A percentile compares a stretch with the other conserved stretches of the same genome.
Evolutionary conservation across 2,113 vertebrate genomes (phyloP).

Genomic region (Eretmochelys imbricata): DNA sequence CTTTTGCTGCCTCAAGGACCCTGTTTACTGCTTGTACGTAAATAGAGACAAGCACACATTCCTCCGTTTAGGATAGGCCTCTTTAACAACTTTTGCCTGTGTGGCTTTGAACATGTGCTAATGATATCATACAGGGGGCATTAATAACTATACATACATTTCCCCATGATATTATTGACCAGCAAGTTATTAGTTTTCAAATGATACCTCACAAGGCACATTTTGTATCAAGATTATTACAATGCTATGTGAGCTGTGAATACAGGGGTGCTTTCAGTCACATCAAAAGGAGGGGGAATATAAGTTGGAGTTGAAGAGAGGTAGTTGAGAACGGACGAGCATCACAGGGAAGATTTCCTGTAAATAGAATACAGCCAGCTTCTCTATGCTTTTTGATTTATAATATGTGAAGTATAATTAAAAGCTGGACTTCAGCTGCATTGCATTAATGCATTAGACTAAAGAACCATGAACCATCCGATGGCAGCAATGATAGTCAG

Average conservation of each 20-base stretch:
- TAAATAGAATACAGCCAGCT: neutral
- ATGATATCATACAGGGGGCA: neutral
- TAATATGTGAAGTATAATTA: neutral
- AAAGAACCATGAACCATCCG: neutral
- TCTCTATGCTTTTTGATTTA: neutral
- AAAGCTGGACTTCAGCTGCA: neutral
- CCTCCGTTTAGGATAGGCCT: neutral
- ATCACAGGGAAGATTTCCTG: neutral
- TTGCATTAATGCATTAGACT: neutral
- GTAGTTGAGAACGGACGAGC: neutral
- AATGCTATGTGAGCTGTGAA: neutral
- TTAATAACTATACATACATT: neutral
- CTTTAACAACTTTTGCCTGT: neutral
- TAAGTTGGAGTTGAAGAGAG: neutral
- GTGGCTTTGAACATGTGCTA: neutral
- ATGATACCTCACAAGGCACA: neutral
- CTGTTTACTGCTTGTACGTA: neutral
- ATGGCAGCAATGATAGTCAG: rapidly evolving
- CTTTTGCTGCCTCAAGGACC: neutral
- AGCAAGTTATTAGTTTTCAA: neutral
- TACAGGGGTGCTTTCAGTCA: neutral
- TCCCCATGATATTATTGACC: neutral
- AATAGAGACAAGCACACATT: neutral
- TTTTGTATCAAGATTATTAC: neutral
- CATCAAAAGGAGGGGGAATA: neutral